A percentile compares a stretch with the other conserved stretches of the same genome.
phyloP scores from a whole-genome alignment of 1,140 invertebrate genomes.

The Monomorium pharaonis region DNA sequence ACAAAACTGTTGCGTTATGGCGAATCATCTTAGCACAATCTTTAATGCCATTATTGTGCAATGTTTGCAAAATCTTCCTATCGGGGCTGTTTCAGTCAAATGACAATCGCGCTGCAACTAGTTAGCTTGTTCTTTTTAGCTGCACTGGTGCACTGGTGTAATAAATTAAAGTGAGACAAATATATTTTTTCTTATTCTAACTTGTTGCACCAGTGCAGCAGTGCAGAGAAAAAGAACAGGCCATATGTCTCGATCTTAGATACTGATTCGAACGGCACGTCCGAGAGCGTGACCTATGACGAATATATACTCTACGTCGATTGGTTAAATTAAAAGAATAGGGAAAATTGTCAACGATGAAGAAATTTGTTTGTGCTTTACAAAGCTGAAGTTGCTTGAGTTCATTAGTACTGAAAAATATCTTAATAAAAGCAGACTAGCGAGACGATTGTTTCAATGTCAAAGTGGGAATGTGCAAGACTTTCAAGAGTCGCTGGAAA shows the following conservation, averaged over 20 bases:
- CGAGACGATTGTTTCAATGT: constrained; percentile 17
- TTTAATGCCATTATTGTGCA: too few species aligned
- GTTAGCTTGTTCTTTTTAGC: too few species aligned
- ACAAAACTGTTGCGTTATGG: too few species aligned
- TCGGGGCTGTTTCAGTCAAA: too few species aligned
- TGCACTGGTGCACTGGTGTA: too few species aligned
- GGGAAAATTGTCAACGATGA: constrained; percentile 20
- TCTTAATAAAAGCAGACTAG: constrained; percentile 8
- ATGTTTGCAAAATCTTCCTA: too few species aligned
- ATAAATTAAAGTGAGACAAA: too few species aligned
- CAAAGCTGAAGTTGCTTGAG: background rate
- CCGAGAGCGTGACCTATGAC: constrained; percentile 37
- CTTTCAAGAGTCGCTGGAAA: background rate
- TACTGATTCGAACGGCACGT: constrained; percentile 7
- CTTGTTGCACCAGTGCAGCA: too few species aligned
- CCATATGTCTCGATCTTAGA: background rate
- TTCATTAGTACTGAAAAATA: constrained; percentile 30
- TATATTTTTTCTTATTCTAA: too few species aligned
- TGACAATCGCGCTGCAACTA: too few species aligned
- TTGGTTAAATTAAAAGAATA: constrained; percentile 39
- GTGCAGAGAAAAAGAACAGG: too few species aligned
- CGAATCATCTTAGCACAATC: too few species aligned
- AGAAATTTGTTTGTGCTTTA: constrained; percentile 30
- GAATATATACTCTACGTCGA: constrained; percentile 12
- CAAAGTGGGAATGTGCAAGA: background rate